These are phyloP conservation scores for Ellobius talpinus DNA, from an alignment of 2,113 vertebrate genomes.

Conservation along the genomic window DNA sequence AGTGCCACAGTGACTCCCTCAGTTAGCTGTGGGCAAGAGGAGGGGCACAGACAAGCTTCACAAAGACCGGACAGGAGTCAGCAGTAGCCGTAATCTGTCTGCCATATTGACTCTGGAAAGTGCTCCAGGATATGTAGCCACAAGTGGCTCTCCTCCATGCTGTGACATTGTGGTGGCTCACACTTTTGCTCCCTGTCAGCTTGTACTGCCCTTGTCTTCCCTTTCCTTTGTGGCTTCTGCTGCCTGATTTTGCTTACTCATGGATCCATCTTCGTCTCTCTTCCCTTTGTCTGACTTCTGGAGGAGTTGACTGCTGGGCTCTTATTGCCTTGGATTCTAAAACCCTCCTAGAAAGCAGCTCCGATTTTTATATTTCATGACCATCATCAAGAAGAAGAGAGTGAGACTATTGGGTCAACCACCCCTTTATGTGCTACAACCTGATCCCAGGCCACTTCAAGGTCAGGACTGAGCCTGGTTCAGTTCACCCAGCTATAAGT, in stretches of 20 bases:
- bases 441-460: not conserved
- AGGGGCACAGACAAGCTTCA: not conserved
- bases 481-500: not conserved
- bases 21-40: not conserved
- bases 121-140: not conserved
- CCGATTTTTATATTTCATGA: not conserved
- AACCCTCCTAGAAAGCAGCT: not conserved
- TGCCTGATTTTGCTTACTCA: not conserved
- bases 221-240: not conserved
- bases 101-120: not conserved
- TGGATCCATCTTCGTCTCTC: not conserved
- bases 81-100: not conserved
- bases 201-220: not conserved
- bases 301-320: not conserved
- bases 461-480: not conserved
- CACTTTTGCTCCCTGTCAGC: not conserved
- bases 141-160: not conserved
- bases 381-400: not conserved
- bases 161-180: not conserved
- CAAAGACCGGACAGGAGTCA: not conserved
- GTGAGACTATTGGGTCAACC: not conserved
- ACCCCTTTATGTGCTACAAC: not conserved
- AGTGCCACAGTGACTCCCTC: not conserved
- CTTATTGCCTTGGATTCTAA: not conserved
- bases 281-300: constrained; percentile 4